Conservation (phyloP, 2,797 vertebrate species). For the Apogon hyalosoma region DNA sequence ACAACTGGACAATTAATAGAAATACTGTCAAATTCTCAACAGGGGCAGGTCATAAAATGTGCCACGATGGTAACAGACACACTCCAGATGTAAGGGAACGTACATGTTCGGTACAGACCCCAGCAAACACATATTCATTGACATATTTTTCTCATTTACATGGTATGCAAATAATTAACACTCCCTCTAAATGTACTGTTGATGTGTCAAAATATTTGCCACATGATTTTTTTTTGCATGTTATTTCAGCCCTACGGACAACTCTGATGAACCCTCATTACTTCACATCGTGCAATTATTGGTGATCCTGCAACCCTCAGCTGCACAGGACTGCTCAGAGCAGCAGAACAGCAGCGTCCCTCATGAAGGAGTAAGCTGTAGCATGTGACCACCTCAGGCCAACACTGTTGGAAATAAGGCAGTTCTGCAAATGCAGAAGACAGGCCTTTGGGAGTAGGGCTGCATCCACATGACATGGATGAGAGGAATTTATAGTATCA, state of each 20-base stretch:
- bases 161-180: too few species aligned
- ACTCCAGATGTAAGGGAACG: too few species aligned
- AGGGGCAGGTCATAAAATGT: too few species aligned
- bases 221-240: too few species aligned
- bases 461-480: neutral
- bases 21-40: too few species aligned
- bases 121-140: too few species aligned
- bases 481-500: neutral
- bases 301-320: constrained; percentile 11
- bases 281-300: constrained; percentile 14
- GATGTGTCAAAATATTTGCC: too few species aligned
- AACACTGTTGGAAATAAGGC: constrained; percentile 45
- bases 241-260: neutral
- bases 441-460: neutral
- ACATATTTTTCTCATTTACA: too few species aligned
- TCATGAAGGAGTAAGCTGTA: constrained; percentile 58
- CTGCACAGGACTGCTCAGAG: constrained; percentile 12
- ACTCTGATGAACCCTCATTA: constrained; percentile 6
- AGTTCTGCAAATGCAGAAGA: constrained; percentile 10
- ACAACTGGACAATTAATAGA: too few species aligned
- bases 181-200: too few species aligned
- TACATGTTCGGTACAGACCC: too few species aligned
- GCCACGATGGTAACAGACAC: too few species aligned
- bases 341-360: constrained; percentile 21
- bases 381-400: constrained; percentile 68